These are phyloP conservation scores for Melanostigma gelatinosum DNA, from an alignment of 2,113 vertebrate genomes.

Conservation along the genomic window DNA sequence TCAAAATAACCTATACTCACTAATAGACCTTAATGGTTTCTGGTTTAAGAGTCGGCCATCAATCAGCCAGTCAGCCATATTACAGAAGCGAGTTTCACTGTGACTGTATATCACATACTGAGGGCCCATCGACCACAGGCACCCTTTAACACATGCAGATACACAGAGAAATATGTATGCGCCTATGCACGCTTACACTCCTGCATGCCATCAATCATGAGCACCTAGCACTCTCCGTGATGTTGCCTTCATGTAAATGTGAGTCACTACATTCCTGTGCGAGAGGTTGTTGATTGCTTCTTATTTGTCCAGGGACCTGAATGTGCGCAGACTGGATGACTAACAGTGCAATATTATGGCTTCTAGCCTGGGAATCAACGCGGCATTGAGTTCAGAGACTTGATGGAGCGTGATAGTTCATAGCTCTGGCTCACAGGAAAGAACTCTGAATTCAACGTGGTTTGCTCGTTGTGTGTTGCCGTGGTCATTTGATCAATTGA, in stretches of 20 bases:
- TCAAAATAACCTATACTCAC: conserved; percentile 57
- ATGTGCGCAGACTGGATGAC: conserved; percentile 49
- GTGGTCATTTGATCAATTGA: conserved; percentile 20
- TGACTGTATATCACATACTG: conserved; percentile 59
- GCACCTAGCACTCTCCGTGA: conserved; percentile 48
- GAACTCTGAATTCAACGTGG: conserved; percentile 22
- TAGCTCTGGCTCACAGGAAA: conserved; percentile 33
- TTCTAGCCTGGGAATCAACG: conserved; percentile 52
- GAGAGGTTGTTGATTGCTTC: conserved; percentile 68
- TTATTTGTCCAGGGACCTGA: conserved; percentile 61
- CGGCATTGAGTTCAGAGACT: conserved; percentile 41
- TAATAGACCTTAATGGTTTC: conserved; percentile 69
- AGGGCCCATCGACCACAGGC: conserved; percentile 65
- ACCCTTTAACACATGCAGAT: conserved; percentile 35
- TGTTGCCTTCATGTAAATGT: conserved; percentile 58
- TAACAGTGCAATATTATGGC: conserved; percentile 55
- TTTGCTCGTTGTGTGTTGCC: conserved; percentile 15
- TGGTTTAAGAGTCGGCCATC: conserved; percentile 51
- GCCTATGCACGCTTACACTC: conserved; percentile 4
- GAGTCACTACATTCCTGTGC: conserved; percentile 48
- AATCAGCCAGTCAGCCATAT: conserved; percentile 70
- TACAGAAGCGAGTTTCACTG: conserved; percentile 52
- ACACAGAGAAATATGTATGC: conserved; percentile 14
- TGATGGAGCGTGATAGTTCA: conserved; percentile 2
- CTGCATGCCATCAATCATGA: conserved; percentile 63